Evolutionary conservation across 2,797 vertebrate genomes (phyloP).

Genomic region (Tenualosa thibaudeaui): DNA sequence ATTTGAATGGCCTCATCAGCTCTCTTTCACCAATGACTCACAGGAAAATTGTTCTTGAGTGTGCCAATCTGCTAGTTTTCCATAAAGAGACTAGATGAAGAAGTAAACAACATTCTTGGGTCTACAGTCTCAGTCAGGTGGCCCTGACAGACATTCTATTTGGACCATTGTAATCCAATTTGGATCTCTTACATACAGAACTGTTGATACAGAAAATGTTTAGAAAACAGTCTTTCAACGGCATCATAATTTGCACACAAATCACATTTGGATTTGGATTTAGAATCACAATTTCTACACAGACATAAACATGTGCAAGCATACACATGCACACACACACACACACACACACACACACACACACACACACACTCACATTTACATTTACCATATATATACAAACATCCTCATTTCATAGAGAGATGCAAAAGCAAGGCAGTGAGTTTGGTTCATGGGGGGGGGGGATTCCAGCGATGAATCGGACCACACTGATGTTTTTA

Average conservation of each 20-base stretch:
- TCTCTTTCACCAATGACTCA: neutral
- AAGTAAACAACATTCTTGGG: neutral
- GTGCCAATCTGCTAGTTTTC: neutral
- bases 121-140: neutral
- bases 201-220: neutral
- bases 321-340: neutral
- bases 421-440: neutral
- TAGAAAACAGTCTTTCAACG: neutral
- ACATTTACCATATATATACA: constrained; percentile 55
- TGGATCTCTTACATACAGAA: neutral
- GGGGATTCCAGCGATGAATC: constrained; percentile 33
- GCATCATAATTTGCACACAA: too few relatives aligned
- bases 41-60: neutral
- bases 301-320: neutral
- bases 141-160: neutral
- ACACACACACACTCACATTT: neutral
- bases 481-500: constrained; percentile 47
- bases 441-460: constrained; percentile 31
- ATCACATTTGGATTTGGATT: too few relatives aligned
- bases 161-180: neutral
- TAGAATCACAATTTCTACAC: neutral
- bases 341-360: constrained; percentile 29
- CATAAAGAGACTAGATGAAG: neutral
- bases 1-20: neutral
- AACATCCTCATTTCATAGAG: neutral